Percentiles rank a stretch among this genome's conserved stretches.
Evolutionary conservation across 2,888 invertebrate genomes (phyloP).

Genomic region (Anagyrus pseudococci): DNA sequence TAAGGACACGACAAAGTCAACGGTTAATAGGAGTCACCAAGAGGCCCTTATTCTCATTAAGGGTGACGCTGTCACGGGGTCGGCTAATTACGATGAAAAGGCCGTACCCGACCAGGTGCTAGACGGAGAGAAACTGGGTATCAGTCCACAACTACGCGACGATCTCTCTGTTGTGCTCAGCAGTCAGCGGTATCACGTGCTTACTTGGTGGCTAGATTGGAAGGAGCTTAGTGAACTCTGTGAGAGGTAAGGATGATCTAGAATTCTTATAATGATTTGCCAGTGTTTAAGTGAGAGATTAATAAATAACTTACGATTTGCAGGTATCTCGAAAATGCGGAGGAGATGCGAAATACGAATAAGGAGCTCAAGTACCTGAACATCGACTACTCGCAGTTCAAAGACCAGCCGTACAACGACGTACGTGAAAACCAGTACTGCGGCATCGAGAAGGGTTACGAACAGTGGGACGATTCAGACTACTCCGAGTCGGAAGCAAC

Average conservation of each 20-base stretch:
- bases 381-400: slow-evolving; percentile 74
- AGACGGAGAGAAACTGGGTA: slow-evolving; percentile 72
- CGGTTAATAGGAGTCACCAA: slow-evolving; percentile 62
- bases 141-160: slow-evolving; percentile 71
- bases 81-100: slow-evolving; percentile 69
- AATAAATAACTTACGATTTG: neutral
- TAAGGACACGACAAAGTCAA: slow-evolving; percentile 51
- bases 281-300: neutral
- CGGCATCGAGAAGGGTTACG: slow-evolving; percentile 71
- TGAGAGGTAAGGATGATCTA: slow-evolving; percentile 46
- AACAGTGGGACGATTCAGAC: slow-evolving; percentile 58
- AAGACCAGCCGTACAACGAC: slow-evolving; percentile 69
- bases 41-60: slow-evolving; percentile 64
- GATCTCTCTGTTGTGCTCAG: slow-evolving; percentile 75
- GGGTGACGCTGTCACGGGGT: slow-evolving; percentile 65
- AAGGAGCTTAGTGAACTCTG: slow-evolving; percentile 66
- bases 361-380: slow-evolving; percentile 75
- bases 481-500: slow-evolving; percentile 45
- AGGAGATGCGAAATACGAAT: slow-evolving; percentile 70
- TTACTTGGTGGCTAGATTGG: slow-evolving; percentile 75
- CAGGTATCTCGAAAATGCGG: slow-evolving; percentile 65
- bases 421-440: slow-evolving; percentile 64
- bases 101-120: slow-evolving; percentile 67
- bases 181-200: slow-evolving; percentile 74
- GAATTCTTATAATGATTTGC: no score